Base-by-base conservation (phyloP, 2,888 invertebrate genomes). In the Steinernema carpocapsae region DNA sequence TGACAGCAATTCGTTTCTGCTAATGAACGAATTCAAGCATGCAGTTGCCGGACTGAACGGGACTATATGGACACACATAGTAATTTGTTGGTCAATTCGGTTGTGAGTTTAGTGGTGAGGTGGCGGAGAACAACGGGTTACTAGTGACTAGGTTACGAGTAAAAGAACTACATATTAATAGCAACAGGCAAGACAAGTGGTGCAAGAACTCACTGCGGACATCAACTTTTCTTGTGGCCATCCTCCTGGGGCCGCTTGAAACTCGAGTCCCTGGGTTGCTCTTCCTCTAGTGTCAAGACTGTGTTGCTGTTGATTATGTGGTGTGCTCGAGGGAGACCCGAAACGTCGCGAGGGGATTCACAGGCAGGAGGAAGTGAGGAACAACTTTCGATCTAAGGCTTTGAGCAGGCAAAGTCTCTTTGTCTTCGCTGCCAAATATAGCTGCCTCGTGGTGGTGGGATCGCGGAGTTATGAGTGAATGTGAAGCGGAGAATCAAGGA, bases 191-290 rank as follows among this genome's bases (percentile, higher is more conserved):
- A 56, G 64, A 32, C 32, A 29, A 37, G 64, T 64, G 17, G 48
- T 48, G 48, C 48, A 48, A 48, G 26, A 64, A 64, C 64, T 64
- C 64, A 64, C 72, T 72, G 48, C 51, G 42, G 19, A 46, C 72
- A 48, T 72, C 72, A 48, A 46, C 29, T 51, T 51, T 46, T 22
- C 72, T 72, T 29, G 46, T 29, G 14, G 71, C 48, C 71, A 46
- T 71, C 45, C 45, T 46, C 45, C 48, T 43, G 74, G 70, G 72
- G 7, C 48, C 43, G 14, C 48, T n/a, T n/a, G 48, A 48, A 14
- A 6, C 37, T 19, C 7, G 48, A 48, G 48, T n/a, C n/a, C 4
- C 19, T 48, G 64, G 29, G 26, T 17, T 64, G 29, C 37, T 64
- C 64, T 64, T 56, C 37, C 37, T 37, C 37, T 37, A 37, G 37